These are phyloP conservation scores for Melanerpes aurifrons DNA, from an alignment of 2,113 vertebrate genomes.

Conservation along the genomic window DNA sequence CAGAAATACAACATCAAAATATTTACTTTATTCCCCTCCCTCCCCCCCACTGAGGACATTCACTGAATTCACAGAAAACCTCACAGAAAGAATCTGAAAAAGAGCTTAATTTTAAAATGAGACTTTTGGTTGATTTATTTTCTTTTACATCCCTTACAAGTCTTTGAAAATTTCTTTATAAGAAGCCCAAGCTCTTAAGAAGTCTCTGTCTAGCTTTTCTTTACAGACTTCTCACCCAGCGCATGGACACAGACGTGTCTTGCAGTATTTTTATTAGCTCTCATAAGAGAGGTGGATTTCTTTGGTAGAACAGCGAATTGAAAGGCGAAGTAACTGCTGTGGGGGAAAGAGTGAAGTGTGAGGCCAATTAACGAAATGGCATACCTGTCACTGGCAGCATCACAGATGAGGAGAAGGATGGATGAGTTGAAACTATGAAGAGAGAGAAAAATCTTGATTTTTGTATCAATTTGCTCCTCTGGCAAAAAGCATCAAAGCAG, in stretches of 20 bases:
- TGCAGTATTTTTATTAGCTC: not conserved
- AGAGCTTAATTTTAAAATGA: not conserved
- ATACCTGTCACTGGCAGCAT: constrained; percentile 18
- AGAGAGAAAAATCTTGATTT: constrained; percentile 4
- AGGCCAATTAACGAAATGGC: not conserved
- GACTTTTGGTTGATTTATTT: not conserved
- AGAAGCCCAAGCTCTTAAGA: not conserved
- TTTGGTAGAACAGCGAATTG: not conserved
- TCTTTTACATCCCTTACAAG: not conserved
- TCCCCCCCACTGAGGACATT: not conserved
- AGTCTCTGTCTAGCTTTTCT: not conserved
- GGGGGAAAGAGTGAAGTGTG: not conserved
- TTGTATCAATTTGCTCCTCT: not conserved
- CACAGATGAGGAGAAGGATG: not conserved
- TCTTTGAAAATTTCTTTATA: not conserved
- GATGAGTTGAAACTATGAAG: not conserved
- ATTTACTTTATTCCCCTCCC: not conserved
- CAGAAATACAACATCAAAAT: not conserved
- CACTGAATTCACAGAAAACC: not conserved
- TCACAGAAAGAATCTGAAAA: not conserved
- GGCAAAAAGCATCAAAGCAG: not conserved
- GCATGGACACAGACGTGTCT: not conserved
- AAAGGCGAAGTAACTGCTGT: not conserved
- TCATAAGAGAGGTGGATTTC: not conserved
- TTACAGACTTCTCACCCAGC: not conserved